phyloP scores from a whole-genome alignment of 2,113 vertebrate genomes.

The Cebidichthys violaceus region DNA sequence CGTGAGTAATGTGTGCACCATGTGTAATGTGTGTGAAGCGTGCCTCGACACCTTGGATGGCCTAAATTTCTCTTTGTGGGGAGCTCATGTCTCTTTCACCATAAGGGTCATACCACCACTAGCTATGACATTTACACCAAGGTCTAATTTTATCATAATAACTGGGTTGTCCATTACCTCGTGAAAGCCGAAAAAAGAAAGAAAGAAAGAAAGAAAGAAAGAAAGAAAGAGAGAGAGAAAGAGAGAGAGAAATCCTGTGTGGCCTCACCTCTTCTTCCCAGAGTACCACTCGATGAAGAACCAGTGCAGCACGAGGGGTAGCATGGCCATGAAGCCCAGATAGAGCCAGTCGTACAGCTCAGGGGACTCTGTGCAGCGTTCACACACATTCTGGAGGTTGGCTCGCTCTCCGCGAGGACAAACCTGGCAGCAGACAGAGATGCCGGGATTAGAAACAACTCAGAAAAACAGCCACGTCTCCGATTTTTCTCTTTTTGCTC shows the following conservation, averaged over 20 bases:
- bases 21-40: background rate
- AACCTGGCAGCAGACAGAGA: constrained; percentile 80
- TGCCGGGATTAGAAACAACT: background rate
- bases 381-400: constrained; percentile 88
- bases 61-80: no score
- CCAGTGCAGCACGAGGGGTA: constrained; percentile 96
- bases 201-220: no score
- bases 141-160: background rate
- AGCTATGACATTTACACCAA: no score
- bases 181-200: no score
- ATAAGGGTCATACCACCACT: background rate
- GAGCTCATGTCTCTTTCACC: no score
- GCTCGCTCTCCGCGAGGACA: constrained; percentile 94
- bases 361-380: constrained; percentile 87
- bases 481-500: background rate
- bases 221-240: no score
- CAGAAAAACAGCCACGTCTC: background rate
- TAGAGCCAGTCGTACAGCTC: constrained; percentile 98
- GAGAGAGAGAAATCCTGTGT: background rate
- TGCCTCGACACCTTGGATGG: no score
- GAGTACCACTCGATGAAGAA: constrained; percentile 99
- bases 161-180: background rate
- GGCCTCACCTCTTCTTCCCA: constrained; percentile 93
- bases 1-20: background rate
- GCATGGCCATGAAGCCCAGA: constrained; percentile 98